Evolutionary conservation across 2,888 invertebrate species (phyloP).

Genomic region (Acronicta leporina): DNA sequence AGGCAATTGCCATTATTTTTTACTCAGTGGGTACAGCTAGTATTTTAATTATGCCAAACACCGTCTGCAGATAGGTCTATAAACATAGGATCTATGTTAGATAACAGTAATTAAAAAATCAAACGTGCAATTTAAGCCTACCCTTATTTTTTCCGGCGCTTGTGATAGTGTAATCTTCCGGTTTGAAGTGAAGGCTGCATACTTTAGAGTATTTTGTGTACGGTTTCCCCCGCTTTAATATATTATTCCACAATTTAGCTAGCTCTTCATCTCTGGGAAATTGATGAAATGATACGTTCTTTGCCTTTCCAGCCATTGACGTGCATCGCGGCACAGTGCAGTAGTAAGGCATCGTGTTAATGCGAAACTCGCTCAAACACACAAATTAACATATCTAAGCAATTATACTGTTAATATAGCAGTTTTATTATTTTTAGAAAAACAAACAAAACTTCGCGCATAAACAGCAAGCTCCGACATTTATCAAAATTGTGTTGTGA

Average conservation of each 20-base stretch:
- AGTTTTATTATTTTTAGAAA: conserved; percentile 66
- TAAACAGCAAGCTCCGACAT: conserved; percentile 82
- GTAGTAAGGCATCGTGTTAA: conserved; percentile 85
- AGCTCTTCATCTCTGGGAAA: conserved; percentile 83
- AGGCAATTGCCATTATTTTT: no score
- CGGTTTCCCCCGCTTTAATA: conserved; percentile 84
- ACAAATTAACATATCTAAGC: conserved; percentile 70
- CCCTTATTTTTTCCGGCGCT: conserved; percentile 85
- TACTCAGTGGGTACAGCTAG: no score
- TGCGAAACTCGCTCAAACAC: conserved; percentile 55
- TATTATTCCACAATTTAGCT: conserved; percentile 82
- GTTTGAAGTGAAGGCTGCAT: conserved; percentile 84
- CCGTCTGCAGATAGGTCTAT: conserved; percentile 14
- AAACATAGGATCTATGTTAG: conserved; percentile 6
- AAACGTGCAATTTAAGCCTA: conserved; percentile 57
- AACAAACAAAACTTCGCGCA: conserved; percentile 84
- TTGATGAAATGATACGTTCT: conserved; percentile 86
- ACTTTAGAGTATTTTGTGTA: conserved; percentile 88
- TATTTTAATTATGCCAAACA: background rate
- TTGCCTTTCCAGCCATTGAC: conserved; percentile 86
- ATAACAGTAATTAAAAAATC: conserved; percentile 28
- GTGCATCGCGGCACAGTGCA: conserved; percentile 87
- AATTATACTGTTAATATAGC: conserved; percentile 49
- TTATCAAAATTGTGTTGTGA: conserved; percentile 61
- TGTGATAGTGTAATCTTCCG: conserved; percentile 83